A percentile compares a stretch with the other conserved stretches of the same genome.
phyloP scores from a whole-genome alignment of 2,113 vertebrate genomes.

The Dryoscopus gambensis region DNA sequence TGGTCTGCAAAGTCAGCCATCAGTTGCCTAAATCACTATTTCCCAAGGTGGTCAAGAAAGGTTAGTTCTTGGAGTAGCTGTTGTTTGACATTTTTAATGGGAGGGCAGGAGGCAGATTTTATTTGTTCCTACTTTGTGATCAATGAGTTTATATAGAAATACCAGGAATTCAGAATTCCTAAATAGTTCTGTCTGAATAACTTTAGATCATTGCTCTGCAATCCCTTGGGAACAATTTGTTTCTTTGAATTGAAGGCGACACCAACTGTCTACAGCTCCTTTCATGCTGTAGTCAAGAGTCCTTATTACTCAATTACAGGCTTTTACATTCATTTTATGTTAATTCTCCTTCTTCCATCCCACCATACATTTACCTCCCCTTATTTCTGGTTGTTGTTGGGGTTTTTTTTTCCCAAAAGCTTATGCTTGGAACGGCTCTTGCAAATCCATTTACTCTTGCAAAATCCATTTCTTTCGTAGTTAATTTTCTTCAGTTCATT shows the following conservation, averaged over 20 bases:
- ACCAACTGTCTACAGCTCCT: neutral
- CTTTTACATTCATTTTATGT: neutral
- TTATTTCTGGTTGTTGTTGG: neutral
- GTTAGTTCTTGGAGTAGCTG: neutral
- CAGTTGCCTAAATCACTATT: neutral
- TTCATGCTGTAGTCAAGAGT: neutral
- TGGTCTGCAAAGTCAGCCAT: neutral
- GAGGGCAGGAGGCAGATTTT: neutral
- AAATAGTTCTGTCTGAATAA: neutral
- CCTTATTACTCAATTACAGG: neutral
- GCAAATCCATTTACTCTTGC: neutral
- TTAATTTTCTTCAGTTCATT: neutral
- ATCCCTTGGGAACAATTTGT: neutral
- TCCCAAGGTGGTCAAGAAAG: neutral
- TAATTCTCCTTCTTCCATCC: neutral
- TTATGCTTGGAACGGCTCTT: neutral
- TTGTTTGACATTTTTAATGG: neutral
- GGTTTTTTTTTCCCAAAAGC: neutral
- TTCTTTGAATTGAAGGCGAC: neutral
- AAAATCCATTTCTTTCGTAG: neutral
- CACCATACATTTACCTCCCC: neutral
- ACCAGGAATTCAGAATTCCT: neutral
- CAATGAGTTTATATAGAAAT: neutral
- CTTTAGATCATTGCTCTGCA: neutral
- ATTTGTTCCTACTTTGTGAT: neutral